Evolutionary conservation across 2,888 invertebrate genomes (phyloP).

Genomic region (Pycnomerus fuliginosus): DNA sequence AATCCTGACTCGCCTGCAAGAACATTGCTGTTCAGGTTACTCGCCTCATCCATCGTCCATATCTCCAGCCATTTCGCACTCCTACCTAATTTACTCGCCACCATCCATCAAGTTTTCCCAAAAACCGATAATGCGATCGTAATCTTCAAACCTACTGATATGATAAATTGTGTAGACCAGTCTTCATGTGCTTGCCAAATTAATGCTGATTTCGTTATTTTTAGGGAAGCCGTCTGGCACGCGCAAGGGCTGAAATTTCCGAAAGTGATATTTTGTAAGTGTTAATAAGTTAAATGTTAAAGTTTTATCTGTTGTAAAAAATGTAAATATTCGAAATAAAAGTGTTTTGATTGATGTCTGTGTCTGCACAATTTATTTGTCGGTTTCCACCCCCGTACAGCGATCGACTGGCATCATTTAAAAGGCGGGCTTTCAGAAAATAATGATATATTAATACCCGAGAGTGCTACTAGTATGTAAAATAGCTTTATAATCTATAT

Average conservation of each 20-base stretch:
- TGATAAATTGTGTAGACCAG: slow-evolving; percentile 9
- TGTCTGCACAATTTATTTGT: slow-evolving; percentile 6
- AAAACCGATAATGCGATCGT: too few relatives aligned
- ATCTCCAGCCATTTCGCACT: too few relatives aligned
- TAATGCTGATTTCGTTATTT: slow-evolving; percentile 35
- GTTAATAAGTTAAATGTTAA: slow-evolving; percentile 31
- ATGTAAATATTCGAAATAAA: slow-evolving; percentile 34
- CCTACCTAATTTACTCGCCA: too few relatives aligned
- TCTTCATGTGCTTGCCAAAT: slow-evolving; percentile 1
- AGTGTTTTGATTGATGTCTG: slow-evolving; percentile 2
- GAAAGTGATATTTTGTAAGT: slow-evolving; percentile 37
- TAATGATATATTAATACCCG: slow-evolving; percentile 52
- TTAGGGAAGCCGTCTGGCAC: slow-evolving; percentile 44
- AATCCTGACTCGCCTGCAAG: background rate
- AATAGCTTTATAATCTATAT: slow-evolving; percentile 52
- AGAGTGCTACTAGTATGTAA: slow-evolving; percentile 53
- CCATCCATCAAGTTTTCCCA: too few relatives aligned
- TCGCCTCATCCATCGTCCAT: too few relatives aligned
- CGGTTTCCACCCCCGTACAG: background rate
- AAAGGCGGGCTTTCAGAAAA: slow-evolving; percentile 45
- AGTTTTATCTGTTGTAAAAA: slow-evolving; percentile 13
- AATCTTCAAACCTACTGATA: too few relatives aligned
- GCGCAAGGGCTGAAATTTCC: slow-evolving; percentile 40
- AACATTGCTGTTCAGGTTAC: background rate
- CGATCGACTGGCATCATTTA: slow-evolving; percentile 8